A percentile compares a stretch with the other conserved stretches of the same genome.
phyloP scores from a whole-genome alignment of 1,140 invertebrate species.

The Zaprionus taronus region DNA sequence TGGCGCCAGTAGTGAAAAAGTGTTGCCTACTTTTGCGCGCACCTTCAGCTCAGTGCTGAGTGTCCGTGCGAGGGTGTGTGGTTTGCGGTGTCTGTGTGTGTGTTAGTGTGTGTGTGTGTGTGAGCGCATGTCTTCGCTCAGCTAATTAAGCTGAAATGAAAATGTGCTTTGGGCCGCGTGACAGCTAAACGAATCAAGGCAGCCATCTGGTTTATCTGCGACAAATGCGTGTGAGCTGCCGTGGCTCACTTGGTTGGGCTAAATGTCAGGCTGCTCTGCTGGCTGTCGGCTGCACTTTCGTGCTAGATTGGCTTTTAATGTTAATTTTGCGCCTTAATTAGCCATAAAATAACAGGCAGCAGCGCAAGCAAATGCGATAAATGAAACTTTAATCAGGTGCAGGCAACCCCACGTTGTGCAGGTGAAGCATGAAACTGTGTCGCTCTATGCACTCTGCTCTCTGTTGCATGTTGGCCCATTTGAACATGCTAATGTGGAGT shows the following conservation, averaged over 20 bases:
- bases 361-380: constrained; percentile 23
- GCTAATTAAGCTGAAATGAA: constrained; percentile 73
- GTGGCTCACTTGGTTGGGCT: constrained; percentile 31
- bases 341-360: constrained; percentile 65
- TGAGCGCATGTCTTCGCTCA: constrained; percentile 24
- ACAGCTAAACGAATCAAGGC: constrained; percentile 34
- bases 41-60: not conserved
- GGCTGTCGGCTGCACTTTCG: constrained; percentile 45
- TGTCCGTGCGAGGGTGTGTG: constrained; percentile 3
- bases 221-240: constrained; percentile 11
- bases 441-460: not conserved
- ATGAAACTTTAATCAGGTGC: constrained; percentile 69
- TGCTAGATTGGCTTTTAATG: constrained; percentile 76
- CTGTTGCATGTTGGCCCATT: constrained; percentile 58
- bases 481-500: constrained; percentile 75
- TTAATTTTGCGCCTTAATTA: constrained; percentile 80
- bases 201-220: constrained; percentile 38
- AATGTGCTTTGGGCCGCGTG: constrained; percentile 39
- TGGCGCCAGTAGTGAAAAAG: constrained; percentile 31
- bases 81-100: not conserved
- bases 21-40: constrained; percentile 46
- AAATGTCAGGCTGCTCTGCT: constrained; percentile 47
- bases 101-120: constrained; percentile 10
- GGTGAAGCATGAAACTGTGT: constrained; percentile 34
- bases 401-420: constrained; percentile 8